Evolutionary conservation across 2,113 vertebrate species (phyloP).

Genomic region (Coturnix japonica): DNA sequence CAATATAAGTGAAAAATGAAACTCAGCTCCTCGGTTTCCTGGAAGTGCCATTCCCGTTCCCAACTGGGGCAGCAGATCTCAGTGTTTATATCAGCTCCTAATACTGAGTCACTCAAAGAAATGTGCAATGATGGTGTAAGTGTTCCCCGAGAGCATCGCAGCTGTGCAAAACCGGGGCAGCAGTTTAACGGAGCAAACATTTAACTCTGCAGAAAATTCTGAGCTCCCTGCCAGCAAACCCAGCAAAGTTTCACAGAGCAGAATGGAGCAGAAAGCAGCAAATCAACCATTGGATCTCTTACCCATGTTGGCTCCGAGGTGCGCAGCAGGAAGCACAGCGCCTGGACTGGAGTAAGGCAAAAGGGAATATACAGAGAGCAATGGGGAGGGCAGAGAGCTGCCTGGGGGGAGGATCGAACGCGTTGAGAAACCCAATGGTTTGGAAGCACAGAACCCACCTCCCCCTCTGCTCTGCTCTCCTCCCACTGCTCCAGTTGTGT

Average conservation of each 20-base stretch:
- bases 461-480: background rate
- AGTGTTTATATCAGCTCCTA: no score
- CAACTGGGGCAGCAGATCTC: background rate
- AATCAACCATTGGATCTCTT: background rate
- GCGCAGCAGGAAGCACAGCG: background rate
- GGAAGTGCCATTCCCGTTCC: accelerated
- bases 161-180: background rate
- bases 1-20: background rate
- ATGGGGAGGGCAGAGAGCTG: background rate
- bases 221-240: background rate
- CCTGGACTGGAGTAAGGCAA: background rate
- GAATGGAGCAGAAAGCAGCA: background rate
- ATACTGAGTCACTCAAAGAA: background rate
- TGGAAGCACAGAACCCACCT: no score
- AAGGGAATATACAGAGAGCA: background rate
- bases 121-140: background rate
- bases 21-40: background rate
- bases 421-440: no score
- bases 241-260: background rate
- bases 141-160: background rate
- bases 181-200: background rate
- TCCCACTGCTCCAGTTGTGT: background rate
- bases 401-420: constrained; percentile 11
- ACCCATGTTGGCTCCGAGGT: constrained; percentile 1
- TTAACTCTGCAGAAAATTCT: accelerated